Evolutionary conservation across 2,113 vertebrate genomes (phyloP), one percentile per base, ranked within the genome.

Genomic region (Edolisoma coerulescens): DNA sequence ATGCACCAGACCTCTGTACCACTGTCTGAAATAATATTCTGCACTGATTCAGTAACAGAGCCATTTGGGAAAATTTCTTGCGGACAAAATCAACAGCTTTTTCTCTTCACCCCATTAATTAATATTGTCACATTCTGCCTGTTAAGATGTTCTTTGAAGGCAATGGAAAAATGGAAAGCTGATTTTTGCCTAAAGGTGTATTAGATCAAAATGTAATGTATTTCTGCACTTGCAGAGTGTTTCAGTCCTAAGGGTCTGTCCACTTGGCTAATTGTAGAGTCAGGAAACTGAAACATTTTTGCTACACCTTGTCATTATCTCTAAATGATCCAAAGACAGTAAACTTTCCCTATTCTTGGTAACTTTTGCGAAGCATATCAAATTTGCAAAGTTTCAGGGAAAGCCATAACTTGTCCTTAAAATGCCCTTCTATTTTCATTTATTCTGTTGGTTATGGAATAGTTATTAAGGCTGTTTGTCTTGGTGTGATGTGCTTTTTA

Each of bases 321-420:
- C 41, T 28, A 84, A 92, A 84, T 37, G 73, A 75, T 74, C 79
- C 76, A 78, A 90, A 92, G 47, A 32, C 32, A 88, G 88, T 63
- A 88, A 95, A 92, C 33, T 84, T 92, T 20, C 35, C 45, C 52
- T 64, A 8, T 61, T 80, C 76, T 57, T 10, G 13, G 86, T 90
- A 88, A 87, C 35, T 92, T 87, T 37, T 11, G 15, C 41, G 44
- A 75, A 92, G 61, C 0, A 1, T 88, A 86, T 84, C 39, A 84
- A 60, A 84, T 84, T 77, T 74, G 9, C 16, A 77, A 85, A 77
- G 54, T 73, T 84, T 93, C 56, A 56, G 26, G 41, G 45, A 82
- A 90, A 86, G 63, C 11, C 7, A 5, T 67, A 56, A 56, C 30
- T 77, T 95, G 93, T 92, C 94, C 91, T 95, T 75, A 92, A 87